Conservation (phyloP, 2,888 invertebrate genomes). For the Digitonthophagus gazella region DNA sequence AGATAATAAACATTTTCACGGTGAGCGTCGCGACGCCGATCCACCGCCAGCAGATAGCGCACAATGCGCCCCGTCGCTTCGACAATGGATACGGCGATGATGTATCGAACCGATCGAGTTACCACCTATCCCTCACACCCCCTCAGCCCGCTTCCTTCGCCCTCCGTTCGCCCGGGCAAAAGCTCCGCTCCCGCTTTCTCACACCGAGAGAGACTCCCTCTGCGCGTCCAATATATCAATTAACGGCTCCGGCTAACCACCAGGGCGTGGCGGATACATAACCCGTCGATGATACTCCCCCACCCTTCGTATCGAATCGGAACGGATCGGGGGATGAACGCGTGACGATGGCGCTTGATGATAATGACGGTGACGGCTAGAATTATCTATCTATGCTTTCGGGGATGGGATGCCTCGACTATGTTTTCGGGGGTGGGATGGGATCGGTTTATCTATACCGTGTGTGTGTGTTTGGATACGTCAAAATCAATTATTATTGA, state of each 20-base stretch:
- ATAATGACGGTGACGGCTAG: background rate
- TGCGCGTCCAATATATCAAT: slow-evolving; percentile 49
- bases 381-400: too few species aligned
- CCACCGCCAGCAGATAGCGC: slow-evolving; percentile 5
- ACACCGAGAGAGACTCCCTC: slow-evolving; percentile 26
- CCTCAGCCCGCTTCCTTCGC: background rate
- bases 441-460: slow-evolving; percentile 18
- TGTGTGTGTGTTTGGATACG: slow-evolving; percentile 11
- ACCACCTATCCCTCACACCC: slow-evolving; percentile 8
- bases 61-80: slow-evolving; percentile 3
- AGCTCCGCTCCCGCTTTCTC: slow-evolving; percentile 6
- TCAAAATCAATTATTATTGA: slow-evolving; percentile 28
- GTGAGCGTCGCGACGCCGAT: background rate
- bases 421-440: background rate
- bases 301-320: background rate
- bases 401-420: too few species aligned
- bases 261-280: slow-evolving; percentile 44
- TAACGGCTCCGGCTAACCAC: slow-evolving; percentile 48
- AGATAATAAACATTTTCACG: background rate
- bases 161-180: slow-evolving; percentile 4
- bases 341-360: background rate
- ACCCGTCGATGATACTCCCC: slow-evolving; percentile 9
- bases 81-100: slow-evolving; percentile 15
- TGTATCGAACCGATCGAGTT: slow-evolving; percentile 15
- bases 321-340: background rate